These are phyloP conservation scores for Anabas testudineus DNA, from an alignment of 2,797 vertebrate genomes.

Conservation along the genomic window DNA sequence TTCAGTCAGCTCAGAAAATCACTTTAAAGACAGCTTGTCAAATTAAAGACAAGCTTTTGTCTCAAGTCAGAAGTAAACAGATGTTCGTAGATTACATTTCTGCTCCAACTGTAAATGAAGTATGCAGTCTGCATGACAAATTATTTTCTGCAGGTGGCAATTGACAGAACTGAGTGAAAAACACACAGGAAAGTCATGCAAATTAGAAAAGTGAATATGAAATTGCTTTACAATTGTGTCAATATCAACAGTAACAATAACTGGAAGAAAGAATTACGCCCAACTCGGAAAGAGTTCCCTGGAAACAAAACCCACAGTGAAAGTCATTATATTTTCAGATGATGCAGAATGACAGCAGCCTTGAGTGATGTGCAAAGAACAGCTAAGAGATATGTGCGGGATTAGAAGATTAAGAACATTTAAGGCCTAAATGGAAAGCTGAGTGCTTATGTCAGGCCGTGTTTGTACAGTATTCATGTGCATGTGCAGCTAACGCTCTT, in stretches of 20 bases:
- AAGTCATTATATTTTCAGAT: no score
- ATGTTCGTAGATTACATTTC: conserved; percentile 91
- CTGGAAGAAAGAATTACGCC: no score
- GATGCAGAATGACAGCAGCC: no score
- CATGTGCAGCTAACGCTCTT: background rate
- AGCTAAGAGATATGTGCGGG: background rate
- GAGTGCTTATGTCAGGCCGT: conserved; percentile 8
- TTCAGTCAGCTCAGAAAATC: conserved; percentile 1
- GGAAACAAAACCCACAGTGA: no score
- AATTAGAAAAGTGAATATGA: background rate
- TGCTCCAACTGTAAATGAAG: conserved; percentile 90
- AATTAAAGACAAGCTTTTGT: conserved; percentile 70
- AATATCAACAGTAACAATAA: background rate
- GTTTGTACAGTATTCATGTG: conserved; percentile 4
- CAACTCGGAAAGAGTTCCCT: no score
- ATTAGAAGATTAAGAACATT: conserved; percentile 36
- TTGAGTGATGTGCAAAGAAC: no score
- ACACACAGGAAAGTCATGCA: background rate
- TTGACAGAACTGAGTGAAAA: background rate
- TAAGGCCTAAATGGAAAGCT: conserved; percentile 17
- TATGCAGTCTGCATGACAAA: conserved; percentile 88
- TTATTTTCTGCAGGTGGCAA: conserved; percentile 63
- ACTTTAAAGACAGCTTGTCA: background rate
- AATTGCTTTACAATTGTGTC: background rate
- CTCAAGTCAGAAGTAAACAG: conserved; percentile 90